These are phyloP conservation scores for Byasa hedistus DNA, from an alignment of 2,888 invertebrate genomes.

Conservation along the genomic window DNA sequence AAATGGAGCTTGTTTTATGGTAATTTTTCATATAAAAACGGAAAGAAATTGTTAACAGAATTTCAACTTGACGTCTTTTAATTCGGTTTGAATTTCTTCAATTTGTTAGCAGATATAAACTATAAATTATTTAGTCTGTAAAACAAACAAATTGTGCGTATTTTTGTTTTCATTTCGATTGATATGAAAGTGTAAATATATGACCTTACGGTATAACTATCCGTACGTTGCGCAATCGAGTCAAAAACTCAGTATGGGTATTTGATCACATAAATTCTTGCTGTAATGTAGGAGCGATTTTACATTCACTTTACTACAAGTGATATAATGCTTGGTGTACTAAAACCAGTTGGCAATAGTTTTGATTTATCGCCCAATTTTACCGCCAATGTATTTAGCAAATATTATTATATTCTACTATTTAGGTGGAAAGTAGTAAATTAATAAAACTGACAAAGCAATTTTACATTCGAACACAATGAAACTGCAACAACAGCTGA, in stretches of 20 bases:
- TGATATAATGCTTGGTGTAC: no score
- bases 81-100: background rate
- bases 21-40: background rate
- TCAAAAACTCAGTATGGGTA: conserved; percentile 1
- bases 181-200: background rate
- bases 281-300: background rate
- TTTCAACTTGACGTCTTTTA: background rate
- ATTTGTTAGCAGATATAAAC: no score
- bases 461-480: no score
- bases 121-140: background rate
- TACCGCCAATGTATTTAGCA: no score
- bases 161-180: no score
- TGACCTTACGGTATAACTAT: background rate
- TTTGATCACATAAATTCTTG: background rate
- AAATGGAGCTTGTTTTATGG: conserved; percentile 1
- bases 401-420: no score
- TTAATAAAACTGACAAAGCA: no score
- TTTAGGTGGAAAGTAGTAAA: no score
- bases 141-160: background rate
- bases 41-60: background rate
- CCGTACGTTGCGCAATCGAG: conserved; percentile 4
- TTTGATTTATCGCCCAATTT: no score
- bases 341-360: no score
- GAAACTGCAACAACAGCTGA: no score
- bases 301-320: background rate